Base-by-base conservation (phyloP, 2,888 invertebrate species). In the Antheraea yamamai region DNA sequence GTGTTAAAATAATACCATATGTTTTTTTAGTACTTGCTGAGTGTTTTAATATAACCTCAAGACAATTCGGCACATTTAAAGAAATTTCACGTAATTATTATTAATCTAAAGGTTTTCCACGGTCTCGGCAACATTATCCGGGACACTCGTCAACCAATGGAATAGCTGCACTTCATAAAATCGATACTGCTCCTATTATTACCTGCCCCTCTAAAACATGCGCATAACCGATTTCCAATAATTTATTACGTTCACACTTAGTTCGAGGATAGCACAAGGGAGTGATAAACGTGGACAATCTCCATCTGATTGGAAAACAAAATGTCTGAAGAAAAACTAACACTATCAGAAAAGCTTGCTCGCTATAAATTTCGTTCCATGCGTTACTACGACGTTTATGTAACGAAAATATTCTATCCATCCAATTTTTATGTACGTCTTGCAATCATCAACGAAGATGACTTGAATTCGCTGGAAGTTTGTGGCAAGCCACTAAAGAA, bases 321-420 rank as follows among this genome's bases (percentile, higher is more conserved):
- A n/a, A 73, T 58, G 73, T n/a, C 61, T 18, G 61, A 14, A 39
- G n/a, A 73, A 18, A 30, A 58, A 73, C 30, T 61, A 30, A 26
- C 73, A 12, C n/a, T 73, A n/a, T 23, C 61, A 20, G 39, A 39
- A 7, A 73, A 61, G 47, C 10, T 73, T 39, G 39, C 35, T 30
- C 39, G 18, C 61, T 35, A 73, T 39, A 58, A 61, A 58, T 73
- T 61, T n/a, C 55, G 55, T 26, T n/a, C 14, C 58, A 30, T 30
- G 35, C 73, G 39, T 61, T 73, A 30, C 26, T 75, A 79, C 58
- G 82, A 80, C 80, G 83, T 85, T 10, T 80, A 82, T 23, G 80
- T 85, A 6, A 83, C 83, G 2, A 80, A 83, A 66, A 79, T 85
- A 51, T 79, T 79, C 74, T 77, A 79, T 73, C 85, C 85, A 20